Conservation (phyloP, 2,113 vertebrate species). For the Eidolon helvum region DNA sequence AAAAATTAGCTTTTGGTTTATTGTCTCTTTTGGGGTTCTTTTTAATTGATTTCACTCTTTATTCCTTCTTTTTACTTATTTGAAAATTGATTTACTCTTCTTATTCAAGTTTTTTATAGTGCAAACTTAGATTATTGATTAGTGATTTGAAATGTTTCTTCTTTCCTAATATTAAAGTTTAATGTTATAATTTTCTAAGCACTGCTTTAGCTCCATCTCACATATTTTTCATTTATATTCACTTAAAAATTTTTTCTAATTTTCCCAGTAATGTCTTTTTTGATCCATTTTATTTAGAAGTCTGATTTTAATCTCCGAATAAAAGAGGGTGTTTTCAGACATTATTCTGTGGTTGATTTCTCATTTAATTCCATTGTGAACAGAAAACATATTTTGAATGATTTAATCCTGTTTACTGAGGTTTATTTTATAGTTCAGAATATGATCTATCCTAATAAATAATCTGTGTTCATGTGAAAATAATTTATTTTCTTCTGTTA, state of each 20-base stretch:
- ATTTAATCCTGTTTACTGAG: background rate
- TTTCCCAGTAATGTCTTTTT: background rate
- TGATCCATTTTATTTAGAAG: background rate
- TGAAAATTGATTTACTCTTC: background rate
- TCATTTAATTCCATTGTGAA: background rate
- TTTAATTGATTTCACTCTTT: background rate
- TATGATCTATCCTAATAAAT: background rate
- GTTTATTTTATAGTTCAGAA: background rate
- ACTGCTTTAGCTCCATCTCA: background rate
- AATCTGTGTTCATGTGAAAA: background rate
- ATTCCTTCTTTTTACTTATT: background rate
- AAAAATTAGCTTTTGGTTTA: background rate
- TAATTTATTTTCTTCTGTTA: conserved; percentile 2
- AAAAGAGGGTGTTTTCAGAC: background rate
- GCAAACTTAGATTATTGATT: background rate
- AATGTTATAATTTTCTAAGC: background rate
- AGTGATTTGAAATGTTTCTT: background rate
- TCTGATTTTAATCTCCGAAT: background rate
- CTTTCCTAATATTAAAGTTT: background rate
- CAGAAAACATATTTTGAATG: background rate
- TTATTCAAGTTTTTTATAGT: background rate
- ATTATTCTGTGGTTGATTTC: background rate
- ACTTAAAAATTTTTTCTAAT: background rate
- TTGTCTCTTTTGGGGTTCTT: background rate
- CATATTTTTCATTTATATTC: background rate